A percentile compares a stretch with the other conserved stretches of the same genome.
Evolutionary conservation across 1,140 invertebrate genomes (phyloP).

Genomic region (Trachymyrmex septentrionalis): DNA sequence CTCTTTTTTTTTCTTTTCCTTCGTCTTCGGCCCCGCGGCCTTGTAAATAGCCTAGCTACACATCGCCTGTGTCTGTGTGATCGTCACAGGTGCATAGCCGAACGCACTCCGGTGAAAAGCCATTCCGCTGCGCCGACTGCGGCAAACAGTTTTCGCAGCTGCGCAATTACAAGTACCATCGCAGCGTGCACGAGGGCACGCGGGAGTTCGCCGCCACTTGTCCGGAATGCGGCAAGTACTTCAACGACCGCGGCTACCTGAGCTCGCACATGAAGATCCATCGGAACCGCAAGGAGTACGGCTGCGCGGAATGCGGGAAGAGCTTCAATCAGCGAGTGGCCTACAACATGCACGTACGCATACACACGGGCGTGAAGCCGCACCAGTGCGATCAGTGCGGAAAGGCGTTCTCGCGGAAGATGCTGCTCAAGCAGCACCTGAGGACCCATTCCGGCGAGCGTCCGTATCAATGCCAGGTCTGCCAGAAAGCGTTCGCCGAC

Average conservation of each 20-base stretch:
- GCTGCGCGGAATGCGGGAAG: conserved; percentile 91
- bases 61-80: conserved; percentile 13
- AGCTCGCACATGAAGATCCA: conserved; percentile 94
- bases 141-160: conserved; percentile 93
- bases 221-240: conserved; percentile 92
- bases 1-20: neutral
- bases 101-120: conserved; percentile 87
- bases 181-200: conserved; percentile 91
- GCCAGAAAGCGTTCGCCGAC: conserved; percentile 92
- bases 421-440: conserved; percentile 93
- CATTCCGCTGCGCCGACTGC: conserved; percentile 92
- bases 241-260: conserved; percentile 92
- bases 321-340: conserved; percentile 93
- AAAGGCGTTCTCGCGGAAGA: conserved; percentile 94
- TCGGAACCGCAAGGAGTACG: conserved; percentile 92
- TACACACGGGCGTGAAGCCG: conserved; percentile 94
- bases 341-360: conserved; percentile 93
- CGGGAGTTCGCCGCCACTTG: conserved; percentile 92
- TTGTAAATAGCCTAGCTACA: conserved; percentile 2
- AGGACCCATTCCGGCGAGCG: conserved; percentile 93
- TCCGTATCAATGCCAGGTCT: conserved; percentile 90
- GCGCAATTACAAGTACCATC: conserved; percentile 92
- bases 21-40: neutral
- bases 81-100: conserved; percentile 79
- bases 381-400: conserved; percentile 94